These are phyloP conservation scores for Chondrosia reniformis DNA, from an alignment of 37 sponge, comb jelly and placozoan species.

Conservation along the genomic window DNA sequence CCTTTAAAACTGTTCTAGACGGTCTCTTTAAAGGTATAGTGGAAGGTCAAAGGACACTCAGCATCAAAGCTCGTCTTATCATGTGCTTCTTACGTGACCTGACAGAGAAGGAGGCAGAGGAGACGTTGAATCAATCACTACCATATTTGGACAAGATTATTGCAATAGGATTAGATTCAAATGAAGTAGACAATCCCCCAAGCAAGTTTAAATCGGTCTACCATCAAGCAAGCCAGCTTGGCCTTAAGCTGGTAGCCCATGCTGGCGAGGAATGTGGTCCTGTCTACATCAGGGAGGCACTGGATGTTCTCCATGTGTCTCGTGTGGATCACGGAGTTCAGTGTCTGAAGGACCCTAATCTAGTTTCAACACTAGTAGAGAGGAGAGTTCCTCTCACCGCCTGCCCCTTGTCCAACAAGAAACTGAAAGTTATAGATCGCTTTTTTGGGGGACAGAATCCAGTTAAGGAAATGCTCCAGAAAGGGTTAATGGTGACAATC, in stretches of 20 bases:
- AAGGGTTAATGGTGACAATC: conserved; percentile 61
- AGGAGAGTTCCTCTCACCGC: conserved; percentile 54
- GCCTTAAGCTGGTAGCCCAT: conserved; percentile 68
- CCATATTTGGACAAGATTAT: conserved; percentile 60
- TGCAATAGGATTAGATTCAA: conserved; percentile 63
- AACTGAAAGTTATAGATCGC: conserved; percentile 43
- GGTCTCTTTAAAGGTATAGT: conserved; percentile 55
- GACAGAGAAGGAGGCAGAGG: conserved; percentile 42
- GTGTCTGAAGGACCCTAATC: conserved; percentile 33
- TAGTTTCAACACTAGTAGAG: conserved; percentile 34
- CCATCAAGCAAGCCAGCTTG: conserved; percentile 34
- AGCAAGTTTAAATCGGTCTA: conserved; percentile 50
- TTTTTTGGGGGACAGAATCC: conserved; percentile 35
- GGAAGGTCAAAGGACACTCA: conserved; percentile 46
- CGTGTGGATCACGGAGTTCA: conserved; percentile 70
- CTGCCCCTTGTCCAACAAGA: conserved; percentile 63
- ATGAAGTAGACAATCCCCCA: conserved; percentile 67
- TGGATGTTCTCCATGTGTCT: conserved; percentile 28
- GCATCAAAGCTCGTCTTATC: conserved; percentile 66
- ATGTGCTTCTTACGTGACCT: conserved; percentile 67
- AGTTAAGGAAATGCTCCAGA: conserved; percentile 34
- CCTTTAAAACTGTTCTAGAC: conserved; percentile 52
- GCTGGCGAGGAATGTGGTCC: conserved; percentile 62
- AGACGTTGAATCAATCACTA: conserved; percentile 39
- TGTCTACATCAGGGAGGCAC: conserved; percentile 39